Base-by-base conservation (phyloP, 2,888 invertebrate species). In the Sinohyriopsis cumingii region DNA sequence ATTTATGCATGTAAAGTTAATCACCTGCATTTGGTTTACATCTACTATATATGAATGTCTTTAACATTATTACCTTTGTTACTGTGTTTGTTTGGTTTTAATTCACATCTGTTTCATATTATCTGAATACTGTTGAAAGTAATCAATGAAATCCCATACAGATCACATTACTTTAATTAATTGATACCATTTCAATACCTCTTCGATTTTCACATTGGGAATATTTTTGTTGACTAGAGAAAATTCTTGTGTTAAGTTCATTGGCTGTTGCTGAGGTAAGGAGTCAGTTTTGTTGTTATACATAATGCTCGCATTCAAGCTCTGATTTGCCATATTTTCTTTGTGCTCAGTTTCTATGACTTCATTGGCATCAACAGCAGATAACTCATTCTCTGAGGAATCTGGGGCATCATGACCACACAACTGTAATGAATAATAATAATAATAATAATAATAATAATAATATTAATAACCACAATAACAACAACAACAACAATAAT, bases 161-260 rank as follows among this genome's bases (percentile, higher is more conserved):
- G 9, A 57, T 9, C 59, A 57, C 24, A 57, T 57, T 57, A 24
- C 45, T 33, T 33, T 45, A 45, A 12, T 33, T 33, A 33, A 33
- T 45, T 45, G 45, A 4, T 12, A 12, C 45, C 7, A 61, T 45
- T 73, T 55, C 61, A 82, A 87, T 79, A 91, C 90, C 83, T 89
- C 88, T 70, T 91, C 90, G 73, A 91, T 85, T 81, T 93, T 93
- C 70, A 95, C 92, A 88, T 94, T 94, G 4, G 94, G 94, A 86
- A 95, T 94, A 85, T 94, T 93, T 62, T 94, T 93, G 86, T 95
- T 95, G 64, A 95, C 91, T 56, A 95, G 88, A 1, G 94, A 94
- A 89, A 95, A 95, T 87, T 95, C 95, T 87, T 94, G 94, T 84
- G 94, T 93, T 57, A 95, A 90, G 1, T 93, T 93, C 85, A 93